Evolutionary conservation across 1,140 invertebrate species (phyloP).

Genomic region (Brachionus sp.): DNA sequence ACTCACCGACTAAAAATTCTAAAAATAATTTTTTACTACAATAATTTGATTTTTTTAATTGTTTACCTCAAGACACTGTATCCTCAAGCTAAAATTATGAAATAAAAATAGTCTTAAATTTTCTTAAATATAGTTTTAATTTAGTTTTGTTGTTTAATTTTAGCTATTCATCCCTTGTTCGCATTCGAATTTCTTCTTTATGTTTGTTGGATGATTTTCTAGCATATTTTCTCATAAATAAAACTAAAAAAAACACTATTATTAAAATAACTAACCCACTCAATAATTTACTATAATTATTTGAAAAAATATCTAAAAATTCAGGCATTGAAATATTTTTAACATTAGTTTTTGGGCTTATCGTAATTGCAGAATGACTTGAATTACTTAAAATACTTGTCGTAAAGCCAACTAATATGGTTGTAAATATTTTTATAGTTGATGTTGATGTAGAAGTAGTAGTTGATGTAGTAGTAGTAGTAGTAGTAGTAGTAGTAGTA

Average conservation of each 20-base stretch:
- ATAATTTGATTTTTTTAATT: background rate
- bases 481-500: background rate
- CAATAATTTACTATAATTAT: too few relatives aligned
- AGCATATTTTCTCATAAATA: background rate
- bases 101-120: too few relatives aligned
- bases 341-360: background rate
- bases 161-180: background rate
- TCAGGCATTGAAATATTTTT: background rate
- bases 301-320: too few relatives aligned
- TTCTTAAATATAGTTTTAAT: too few relatives aligned
- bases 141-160: too few relatives aligned
- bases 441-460: background rate
- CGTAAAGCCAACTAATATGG: background rate
- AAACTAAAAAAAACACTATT: background rate
- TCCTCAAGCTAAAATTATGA: background rate
- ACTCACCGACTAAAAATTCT: too few relatives aligned
- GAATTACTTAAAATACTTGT: background rate
- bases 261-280: too few relatives aligned
- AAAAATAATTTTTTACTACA: too few relatives aligned
- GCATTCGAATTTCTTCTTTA: background rate
- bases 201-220: too few relatives aligned
- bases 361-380: background rate
- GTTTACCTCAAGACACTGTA: background rate
- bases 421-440: background rate
- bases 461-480: background rate